These are phyloP conservation scores for Drosophila repleta DNA, from an alignment of 1,140 invertebrate species.

Conservation along the genomic window DNA sequence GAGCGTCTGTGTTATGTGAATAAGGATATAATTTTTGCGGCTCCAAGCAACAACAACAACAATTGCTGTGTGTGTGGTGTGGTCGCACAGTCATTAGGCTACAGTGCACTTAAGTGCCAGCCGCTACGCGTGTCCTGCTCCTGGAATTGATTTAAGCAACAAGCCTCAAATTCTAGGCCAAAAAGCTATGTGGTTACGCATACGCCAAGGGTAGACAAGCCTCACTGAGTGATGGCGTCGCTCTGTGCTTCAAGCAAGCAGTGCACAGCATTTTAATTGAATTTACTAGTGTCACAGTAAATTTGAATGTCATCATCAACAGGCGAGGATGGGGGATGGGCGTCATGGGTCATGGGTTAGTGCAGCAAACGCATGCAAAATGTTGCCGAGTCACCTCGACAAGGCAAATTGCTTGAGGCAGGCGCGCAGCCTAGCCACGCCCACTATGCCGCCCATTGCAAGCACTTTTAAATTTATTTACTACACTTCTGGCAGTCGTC, in stretches of 20 bases:
- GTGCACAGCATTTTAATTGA: slow-evolving; percentile 74
- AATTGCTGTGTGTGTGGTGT: slow-evolving; percentile 15
- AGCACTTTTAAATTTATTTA: slow-evolving; percentile 80
- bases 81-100: slow-evolving; percentile 35
- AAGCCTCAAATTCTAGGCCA: slow-evolving; percentile 44
- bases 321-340: not conserved
- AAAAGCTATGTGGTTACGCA: slow-evolving; percentile 42
- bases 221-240: not conserved
- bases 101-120: slow-evolving; percentile 42
- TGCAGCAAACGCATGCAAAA: slow-evolving; percentile 39
- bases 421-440: slow-evolving; percentile 32
- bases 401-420: slow-evolving; percentile 65
- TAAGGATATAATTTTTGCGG: slow-evolving; percentile 69
- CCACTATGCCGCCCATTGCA: slow-evolving; percentile 41
- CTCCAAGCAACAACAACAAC: not conserved
- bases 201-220: slow-evolving; percentile 18
- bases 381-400: slow-evolving; percentile 71
- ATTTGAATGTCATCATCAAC: slow-evolving; percentile 65
- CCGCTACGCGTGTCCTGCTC: slow-evolving; percentile 2
- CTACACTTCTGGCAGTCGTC: slow-evolving; percentile 39
- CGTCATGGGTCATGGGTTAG: not conserved
- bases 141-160: slow-evolving; percentile 49
- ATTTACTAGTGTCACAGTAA: slow-evolving; percentile 72
- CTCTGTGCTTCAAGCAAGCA: slow-evolving; percentile 28
- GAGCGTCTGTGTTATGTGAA: slow-evolving; percentile 72